These are phyloP conservation scores for Eolophus roseicapilla DNA, from an alignment of 2,113 vertebrate genomes.

Conservation along the genomic window DNA sequence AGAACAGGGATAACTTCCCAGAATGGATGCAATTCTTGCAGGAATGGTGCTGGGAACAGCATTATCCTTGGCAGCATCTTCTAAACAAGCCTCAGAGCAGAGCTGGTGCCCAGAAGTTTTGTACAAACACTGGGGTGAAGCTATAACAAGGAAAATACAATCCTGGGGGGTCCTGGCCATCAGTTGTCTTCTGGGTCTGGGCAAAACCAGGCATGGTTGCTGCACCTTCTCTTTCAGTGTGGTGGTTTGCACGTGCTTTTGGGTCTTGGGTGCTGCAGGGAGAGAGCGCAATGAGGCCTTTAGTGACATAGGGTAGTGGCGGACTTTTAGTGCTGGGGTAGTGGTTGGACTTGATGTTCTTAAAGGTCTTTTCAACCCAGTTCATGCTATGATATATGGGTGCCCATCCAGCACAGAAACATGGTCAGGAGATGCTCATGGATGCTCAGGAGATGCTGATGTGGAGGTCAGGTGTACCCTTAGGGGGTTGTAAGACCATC, in stretches of 20 bases:
- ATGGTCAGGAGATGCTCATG: not conserved
- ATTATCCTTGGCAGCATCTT: not conserved
- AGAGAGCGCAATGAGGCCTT: not conserved
- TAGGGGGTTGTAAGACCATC: too few species aligned
- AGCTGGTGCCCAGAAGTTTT: not conserved
- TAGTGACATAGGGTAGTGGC: not conserved
- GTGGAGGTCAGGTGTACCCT: not conserved
- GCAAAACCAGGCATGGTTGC: not conserved
- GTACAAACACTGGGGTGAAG: not conserved
- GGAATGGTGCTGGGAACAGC: not conserved
- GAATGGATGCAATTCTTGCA: not conserved
- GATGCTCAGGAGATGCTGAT: not conserved
- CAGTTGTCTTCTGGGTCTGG: not conserved
- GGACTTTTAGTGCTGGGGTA: not conserved
- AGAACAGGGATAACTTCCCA: not conserved
- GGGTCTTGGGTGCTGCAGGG: not conserved
- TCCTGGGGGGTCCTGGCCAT: not conserved
- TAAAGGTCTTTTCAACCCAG: not conserved
- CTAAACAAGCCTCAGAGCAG: slow-evolving; percentile 8
- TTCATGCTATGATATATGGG: not conserved
- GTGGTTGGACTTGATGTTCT: not conserved
- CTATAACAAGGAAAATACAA: not conserved
- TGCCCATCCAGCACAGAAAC: rapidly evolving
- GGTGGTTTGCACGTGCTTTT: not conserved
- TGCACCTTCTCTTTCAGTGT: not conserved